phyloP scores from a whole-genome alignment of 2,888 invertebrate genomes.

The Onthophagus sagittarius region DNA sequence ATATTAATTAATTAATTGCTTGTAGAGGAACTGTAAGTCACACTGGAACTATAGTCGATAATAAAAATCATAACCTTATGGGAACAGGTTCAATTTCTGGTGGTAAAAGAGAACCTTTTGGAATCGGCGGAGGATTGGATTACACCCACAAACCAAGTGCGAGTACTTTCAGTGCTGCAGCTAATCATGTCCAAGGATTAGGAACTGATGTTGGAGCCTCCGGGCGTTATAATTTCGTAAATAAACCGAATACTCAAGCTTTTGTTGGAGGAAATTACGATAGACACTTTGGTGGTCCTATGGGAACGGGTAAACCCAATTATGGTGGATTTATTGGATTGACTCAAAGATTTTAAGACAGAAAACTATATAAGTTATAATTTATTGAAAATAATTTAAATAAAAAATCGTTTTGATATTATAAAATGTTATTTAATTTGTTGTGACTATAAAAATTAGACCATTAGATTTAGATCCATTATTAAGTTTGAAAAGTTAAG shows the following conservation, averaged over 20 bases:
- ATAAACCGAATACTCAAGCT: constrained; percentile 24
- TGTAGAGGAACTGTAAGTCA: constrained; percentile 15
- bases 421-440: too few relatives aligned
- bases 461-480: too few relatives aligned
- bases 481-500: too few relatives aligned
- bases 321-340: constrained; percentile 26
- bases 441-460: too few relatives aligned
- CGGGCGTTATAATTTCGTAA: constrained; percentile 18
- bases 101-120: constrained; percentile 13
- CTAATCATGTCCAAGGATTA: constrained; percentile 18
- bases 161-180: constrained; percentile 18
- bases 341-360: constrained; percentile 24
- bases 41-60: constrained; percentile 27
- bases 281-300: constrained; percentile 28
- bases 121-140: constrained; percentile 26
- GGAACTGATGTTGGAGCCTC: constrained; percentile 22
- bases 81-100: constrained; percentile 19
- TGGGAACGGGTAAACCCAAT: constrained; percentile 27
- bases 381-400: too few relatives aligned
- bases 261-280: constrained; percentile 24
- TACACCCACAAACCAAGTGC: constrained; percentile 28
- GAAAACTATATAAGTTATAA: too few relatives aligned
- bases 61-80: constrained; percentile 23
- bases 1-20: background rate
- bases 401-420: too few relatives aligned